Conservation (phyloP, 1,140 invertebrate genomes). For the Mizuhopecten yessoensis region DNA sequence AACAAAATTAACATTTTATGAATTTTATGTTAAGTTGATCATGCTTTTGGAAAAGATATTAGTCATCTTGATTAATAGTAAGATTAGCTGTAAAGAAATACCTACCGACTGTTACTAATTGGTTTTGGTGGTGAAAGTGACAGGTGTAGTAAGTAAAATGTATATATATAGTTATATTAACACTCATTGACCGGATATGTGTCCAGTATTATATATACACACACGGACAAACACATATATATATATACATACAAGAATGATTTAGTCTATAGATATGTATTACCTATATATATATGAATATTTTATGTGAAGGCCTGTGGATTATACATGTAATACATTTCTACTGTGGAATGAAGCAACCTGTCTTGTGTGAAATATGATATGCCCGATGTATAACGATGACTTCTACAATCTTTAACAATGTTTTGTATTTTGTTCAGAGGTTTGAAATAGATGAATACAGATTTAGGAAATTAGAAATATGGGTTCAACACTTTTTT, state of each 20-base stretch:
- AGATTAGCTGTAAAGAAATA: background rate
- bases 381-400: background rate
- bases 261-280: background rate
- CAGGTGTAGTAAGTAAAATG: background rate
- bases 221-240: background rate
- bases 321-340: background rate
- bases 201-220: background rate
- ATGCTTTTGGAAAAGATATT: background rate
- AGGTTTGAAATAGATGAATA: too few species aligned
- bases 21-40: background rate
- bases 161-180: background rate
- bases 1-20: background rate
- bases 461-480: too few species aligned
- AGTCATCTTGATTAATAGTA: background rate
- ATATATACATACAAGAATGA: background rate
- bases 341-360: background rate
- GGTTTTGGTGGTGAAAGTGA: slow-evolving; percentile 13
- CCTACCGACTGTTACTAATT: background rate
- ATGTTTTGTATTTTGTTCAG: background rate
- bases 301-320: background rate
- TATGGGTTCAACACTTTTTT: too few species aligned
- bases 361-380: too few species aligned
- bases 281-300: background rate
- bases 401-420: background rate
- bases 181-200: background rate